A percentile compares a stretch with the other conserved stretches of the same genome.
Conservation (phyloP, 2,888 invertebrate species). For the Lasioglossum villosulum region DNA sequence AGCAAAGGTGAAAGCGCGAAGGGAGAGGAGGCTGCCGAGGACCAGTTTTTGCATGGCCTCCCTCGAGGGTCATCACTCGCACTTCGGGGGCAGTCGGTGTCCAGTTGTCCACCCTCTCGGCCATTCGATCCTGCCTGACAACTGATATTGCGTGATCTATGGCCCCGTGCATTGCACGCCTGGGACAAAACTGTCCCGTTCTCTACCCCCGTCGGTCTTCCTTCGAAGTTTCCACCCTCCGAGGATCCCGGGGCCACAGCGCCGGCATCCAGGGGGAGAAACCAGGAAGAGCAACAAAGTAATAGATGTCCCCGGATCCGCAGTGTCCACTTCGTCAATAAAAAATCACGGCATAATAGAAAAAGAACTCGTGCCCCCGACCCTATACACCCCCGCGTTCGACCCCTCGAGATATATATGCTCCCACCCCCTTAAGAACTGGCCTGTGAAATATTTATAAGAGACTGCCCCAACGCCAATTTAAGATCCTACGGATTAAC, state of each 20-base stretch:
- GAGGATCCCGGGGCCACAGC: slow-evolving; percentile 27
- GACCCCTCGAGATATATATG: slow-evolving; percentile 64
- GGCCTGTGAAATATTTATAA: slow-evolving; percentile 82
- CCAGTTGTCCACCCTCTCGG: slow-evolving; percentile 73
- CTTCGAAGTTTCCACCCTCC: slow-evolving; percentile 70
- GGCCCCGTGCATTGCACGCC: slow-evolving; percentile 83
- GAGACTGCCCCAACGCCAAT: slow-evolving; percentile 46
- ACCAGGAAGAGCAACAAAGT: slow-evolving; percentile 79
- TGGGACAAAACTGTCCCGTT: slow-evolving; percentile 83
- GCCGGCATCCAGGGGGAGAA: slow-evolving; percentile 22
- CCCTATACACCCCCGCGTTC: slow-evolving; percentile 31
- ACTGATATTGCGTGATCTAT: slow-evolving; percentile 85
- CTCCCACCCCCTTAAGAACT: slow-evolving; percentile 43
- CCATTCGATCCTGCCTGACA: slow-evolving; percentile 79
- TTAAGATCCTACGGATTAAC: slow-evolving; percentile 53
- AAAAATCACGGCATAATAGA: slow-evolving; percentile 84
- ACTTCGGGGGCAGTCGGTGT: slow-evolving; percentile 81
- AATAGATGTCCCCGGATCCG: slow-evolving; percentile 82
- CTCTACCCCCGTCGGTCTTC: slow-evolving; percentile 54
- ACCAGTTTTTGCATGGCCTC: slow-evolving; percentile 80
- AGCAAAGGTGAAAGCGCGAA: slow-evolving; percentile 67
- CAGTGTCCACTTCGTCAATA: slow-evolving; percentile 84
- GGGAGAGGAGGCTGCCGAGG: slow-evolving; percentile 52
- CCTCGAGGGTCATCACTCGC: slow-evolving; percentile 84
- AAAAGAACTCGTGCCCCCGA: slow-evolving; percentile 71